phyloP scores from a whole-genome alignment of 2,888 invertebrate species.

The Calliopum simillimum region DNA sequence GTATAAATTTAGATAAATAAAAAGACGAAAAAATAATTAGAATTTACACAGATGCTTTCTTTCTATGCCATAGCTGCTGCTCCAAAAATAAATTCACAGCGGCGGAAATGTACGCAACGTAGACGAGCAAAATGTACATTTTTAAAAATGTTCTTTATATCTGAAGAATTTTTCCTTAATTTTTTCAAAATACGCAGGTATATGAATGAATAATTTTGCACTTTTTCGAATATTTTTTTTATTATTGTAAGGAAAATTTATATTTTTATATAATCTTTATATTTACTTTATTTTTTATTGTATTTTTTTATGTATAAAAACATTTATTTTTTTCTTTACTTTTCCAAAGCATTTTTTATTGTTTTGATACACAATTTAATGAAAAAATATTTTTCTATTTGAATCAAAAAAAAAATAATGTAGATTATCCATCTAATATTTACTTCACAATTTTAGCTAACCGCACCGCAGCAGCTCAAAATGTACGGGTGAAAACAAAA shows the following conservation, averaged over 20 bases:
- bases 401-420: too few relatives aligned
- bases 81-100: constrained; percentile 41
- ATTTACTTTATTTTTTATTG: background rate
- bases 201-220: background rate
- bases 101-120: constrained; percentile 18
- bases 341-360: background rate
- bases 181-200: background rate
- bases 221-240: background rate
- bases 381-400: too few relatives aligned
- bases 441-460: constrained; percentile 44
- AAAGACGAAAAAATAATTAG: constrained; percentile 23
- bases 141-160: constrained; percentile 17
- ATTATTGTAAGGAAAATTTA: background rate
- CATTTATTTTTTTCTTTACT: background rate
- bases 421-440: constrained; percentile 6
- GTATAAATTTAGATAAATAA: constrained; percentile 37
- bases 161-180: too few relatives aligned
- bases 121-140: constrained; percentile 5
- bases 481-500: constrained; percentile 37
- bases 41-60: constrained; percentile 33
- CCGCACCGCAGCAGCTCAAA: constrained; percentile 50
- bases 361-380: constrained; percentile 9
- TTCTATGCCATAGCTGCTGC: constrained; percentile 21
- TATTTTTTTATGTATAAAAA: background rate
- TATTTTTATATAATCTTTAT: constrained; percentile 25